Base-by-base conservation (phyloP, 2,797 vertebrate genomes). In the Eulemur coronatus region DNA sequence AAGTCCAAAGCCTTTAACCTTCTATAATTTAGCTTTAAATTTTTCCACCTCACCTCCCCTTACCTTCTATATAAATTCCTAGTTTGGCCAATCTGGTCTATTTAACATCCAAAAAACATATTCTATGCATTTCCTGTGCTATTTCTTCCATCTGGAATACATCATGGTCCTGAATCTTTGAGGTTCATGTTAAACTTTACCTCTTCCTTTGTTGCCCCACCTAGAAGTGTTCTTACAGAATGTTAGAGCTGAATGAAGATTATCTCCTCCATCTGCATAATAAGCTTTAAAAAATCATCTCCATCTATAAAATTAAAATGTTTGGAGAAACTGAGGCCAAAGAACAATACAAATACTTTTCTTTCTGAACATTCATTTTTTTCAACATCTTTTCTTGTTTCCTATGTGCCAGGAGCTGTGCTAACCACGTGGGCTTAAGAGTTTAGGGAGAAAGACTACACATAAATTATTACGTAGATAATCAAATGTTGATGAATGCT, bases 251-350 rank as follows among this genome's bases (percentile, higher is more conserved):
- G 46, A 90, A 90, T 33, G 48, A 38, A 88, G 46, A 84, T 17
- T 22, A 86, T 28, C 55, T 89, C 70, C 26, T 84, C 67, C n/a
- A 84, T 48, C 20, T 80, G 41, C 48, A 94, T 69, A 87, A 73
- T 28, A 48, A 75, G 24, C 35, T 93, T 94, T 55, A 48, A 55
- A 87, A 85, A 55, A 48, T 26, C 57, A 50, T 18, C 59, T 67
- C 73, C 33, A 28, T 52, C 33, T 70, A 20, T 41, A 94, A 80
- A 80, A 78, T 22, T 15, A 48, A 87, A 81, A 84, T 52, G 43
- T 61, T 84, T 33, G 28, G 50, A 33, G 57, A 89, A 95, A 92
- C 92, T n/a, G 57, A 92, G 26, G 59, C 22, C 78, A 95, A 89
- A 94, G 33, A 65, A 90, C 61, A 84, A 55, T 28, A 59, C 41